Base-by-base conservation (phyloP, 2,888 invertebrate species). In the Callyntrura guangdongensis region DNA sequence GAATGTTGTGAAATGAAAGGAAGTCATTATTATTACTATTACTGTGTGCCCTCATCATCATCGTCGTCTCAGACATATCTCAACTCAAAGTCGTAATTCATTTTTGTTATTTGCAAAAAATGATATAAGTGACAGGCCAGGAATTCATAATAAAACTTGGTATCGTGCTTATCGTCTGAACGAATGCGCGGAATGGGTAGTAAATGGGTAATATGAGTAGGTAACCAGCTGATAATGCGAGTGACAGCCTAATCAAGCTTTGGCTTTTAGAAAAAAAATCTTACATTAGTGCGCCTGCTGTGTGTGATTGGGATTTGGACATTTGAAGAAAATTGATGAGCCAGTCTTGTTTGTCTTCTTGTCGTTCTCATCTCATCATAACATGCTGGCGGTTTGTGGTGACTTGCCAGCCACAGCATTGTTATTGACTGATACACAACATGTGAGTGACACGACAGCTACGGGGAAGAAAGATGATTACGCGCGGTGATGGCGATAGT, bases 21-120 rank as follows among this genome's bases (percentile, higher is more conserved):
- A 81, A 81, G 81, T 81, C 56, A 81, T 81, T 81, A 81, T 36
- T 61, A 61, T n/a, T n/a, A n/a, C n/a, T n/a, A n/a, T n/a, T n/a
- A n/a, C n/a, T n/a, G n/a, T n/a, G n/a, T 61, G 61, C 61, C 61
- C 61, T 61, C 61, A 61, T 61, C 61, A n/a, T 20, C 25, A 1
- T 61, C 61, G 25, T 61, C 59, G 20, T 59, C 59, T 59, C 12
- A 17, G 2, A 59, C 11, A n/a, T 22, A 61, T 61, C 61, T 61
- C 61, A 25, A n/a, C n/a, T n/a, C n/a, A n/a, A n/a, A 61, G 61
- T 61, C 61, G 25, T 61, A 61, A 61, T 61, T 61, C 61, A 61
- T 61, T 61, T 61, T 22, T 61, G 61, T 47, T 77, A 77, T 49
- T 49, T 20, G 17, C 47, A 49, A 61, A 77, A 77, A 77, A 69